phyloP scores from a whole-genome alignment of 2,797 vertebrate genomes.

The Mus caroli region DNA sequence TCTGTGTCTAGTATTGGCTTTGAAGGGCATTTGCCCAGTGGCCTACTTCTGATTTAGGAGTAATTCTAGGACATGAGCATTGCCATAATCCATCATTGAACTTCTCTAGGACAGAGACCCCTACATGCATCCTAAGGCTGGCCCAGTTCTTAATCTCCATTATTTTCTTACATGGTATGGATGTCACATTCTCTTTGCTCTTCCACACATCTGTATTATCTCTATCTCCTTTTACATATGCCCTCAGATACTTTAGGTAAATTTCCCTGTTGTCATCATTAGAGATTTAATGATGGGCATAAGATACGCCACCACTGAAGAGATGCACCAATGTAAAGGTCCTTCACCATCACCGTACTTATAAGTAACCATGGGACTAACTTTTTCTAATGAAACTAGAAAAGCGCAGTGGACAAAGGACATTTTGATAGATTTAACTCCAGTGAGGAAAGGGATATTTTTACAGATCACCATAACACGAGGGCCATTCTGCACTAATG shows the following conservation, averaged over 20 bases:
- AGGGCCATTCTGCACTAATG: background rate
- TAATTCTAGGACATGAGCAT: background rate
- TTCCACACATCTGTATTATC: background rate
- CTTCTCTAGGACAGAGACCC: background rate
- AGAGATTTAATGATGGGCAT: slow-evolving; percentile 4
- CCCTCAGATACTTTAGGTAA: background rate
- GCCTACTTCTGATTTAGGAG: background rate
- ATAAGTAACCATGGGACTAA: background rate
- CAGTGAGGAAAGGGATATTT: background rate
- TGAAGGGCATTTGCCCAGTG: background rate
- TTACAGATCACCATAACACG: background rate
- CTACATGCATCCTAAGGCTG: slow-evolving; percentile 1
- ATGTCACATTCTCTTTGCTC: slow-evolving; percentile 25
- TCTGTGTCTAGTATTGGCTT: background rate
- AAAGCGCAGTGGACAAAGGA: background rate
- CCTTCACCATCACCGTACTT: background rate
- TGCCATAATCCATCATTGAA: background rate
- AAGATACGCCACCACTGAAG: background rate
- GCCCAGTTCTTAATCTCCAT: background rate
- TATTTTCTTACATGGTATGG: background rate
- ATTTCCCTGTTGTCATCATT: background rate
- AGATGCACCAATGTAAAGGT: background rate
- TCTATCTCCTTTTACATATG: slow-evolving; percentile 44
- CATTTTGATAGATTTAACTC: background rate
- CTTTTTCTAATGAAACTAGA: background rate